Evolutionary conservation across 1,140 invertebrate genomes (phyloP).

Genomic region (Aphelenchoides besseyi): DNA sequence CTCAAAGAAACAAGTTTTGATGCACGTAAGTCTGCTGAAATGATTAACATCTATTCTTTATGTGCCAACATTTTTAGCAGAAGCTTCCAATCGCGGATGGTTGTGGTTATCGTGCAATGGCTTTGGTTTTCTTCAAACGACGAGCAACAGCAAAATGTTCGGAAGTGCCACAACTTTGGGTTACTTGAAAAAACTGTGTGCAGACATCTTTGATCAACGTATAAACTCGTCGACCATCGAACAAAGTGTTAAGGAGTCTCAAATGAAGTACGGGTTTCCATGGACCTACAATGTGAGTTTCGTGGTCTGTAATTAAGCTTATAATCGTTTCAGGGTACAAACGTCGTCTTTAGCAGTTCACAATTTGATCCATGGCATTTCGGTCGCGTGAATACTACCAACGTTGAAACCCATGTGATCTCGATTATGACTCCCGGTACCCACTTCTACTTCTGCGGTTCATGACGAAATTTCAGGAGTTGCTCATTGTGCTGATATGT

Average conservation of each 20-base stretch:
- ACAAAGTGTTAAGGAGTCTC: too few relatives aligned
- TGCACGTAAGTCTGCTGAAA: background rate
- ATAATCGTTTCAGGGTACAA: conserved; percentile 50
- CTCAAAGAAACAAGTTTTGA: background rate
- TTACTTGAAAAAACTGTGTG: conserved; percentile 11
- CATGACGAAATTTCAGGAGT: background rate
- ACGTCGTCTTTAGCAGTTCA: conserved; percentile 55
- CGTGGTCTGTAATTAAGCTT: too few relatives aligned
- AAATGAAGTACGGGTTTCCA: too few relatives aligned
- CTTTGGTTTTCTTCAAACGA: conserved; percentile 42
- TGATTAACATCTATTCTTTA: too few relatives aligned
- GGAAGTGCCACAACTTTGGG: conserved; percentile 3
- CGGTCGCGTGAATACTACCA: too few relatives aligned
- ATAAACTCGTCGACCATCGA: background rate
- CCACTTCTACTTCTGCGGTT: too few relatives aligned
- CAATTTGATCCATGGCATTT: conserved; percentile 55
- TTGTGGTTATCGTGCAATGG: conserved; percentile 42
- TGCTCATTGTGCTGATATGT: conserved; percentile 59
- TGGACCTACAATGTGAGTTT: too few relatives aligned
- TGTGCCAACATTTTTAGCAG: conserved; percentile 3
- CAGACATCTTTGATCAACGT: conserved; percentile 12
- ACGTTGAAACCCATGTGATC: conserved; percentile 2
- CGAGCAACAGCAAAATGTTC: conserved; percentile 25
- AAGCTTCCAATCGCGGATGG: conserved; percentile 35
- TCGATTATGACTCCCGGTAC: background rate